Conservation (phyloP, 2,888 invertebrate genomes). For the Drosophila quinaria region DNA sequence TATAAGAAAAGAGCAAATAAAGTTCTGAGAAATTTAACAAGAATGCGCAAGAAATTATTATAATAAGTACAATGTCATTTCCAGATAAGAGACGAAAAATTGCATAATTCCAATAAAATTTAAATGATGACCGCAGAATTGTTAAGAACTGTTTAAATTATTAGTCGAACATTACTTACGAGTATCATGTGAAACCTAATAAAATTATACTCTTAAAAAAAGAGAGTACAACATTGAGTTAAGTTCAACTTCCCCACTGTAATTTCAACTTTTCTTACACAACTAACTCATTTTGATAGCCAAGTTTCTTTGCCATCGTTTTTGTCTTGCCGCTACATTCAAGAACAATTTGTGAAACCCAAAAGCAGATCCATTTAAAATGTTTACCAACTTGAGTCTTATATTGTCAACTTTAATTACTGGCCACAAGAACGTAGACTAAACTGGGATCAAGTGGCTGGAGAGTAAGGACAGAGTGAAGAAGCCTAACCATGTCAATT, state of each 20-base stretch:
- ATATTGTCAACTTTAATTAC: constrained; percentile 76
- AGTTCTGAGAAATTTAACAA: background rate
- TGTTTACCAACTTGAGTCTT: constrained; percentile 39
- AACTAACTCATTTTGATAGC: constrained; percentile 8
- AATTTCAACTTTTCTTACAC: constrained; percentile 1
- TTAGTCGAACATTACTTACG: no score
- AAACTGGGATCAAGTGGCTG: constrained; percentile 17
- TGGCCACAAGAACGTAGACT: constrained; percentile 53
- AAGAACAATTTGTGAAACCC: constrained; percentile 14
- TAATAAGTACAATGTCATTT: no score
- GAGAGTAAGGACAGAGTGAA: constrained; percentile 8
- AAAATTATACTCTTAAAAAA: background rate
- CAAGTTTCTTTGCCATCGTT: constrained; percentile 10
- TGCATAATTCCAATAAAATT: background rate
- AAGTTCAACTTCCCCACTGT: constrained; percentile 3
- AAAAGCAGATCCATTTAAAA: constrained; percentile 46
- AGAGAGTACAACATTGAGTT: background rate
- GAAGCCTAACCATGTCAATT: constrained; percentile 74
- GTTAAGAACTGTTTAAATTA: background rate
- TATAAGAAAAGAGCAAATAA: background rate
- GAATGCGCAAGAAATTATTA: background rate
- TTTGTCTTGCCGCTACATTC: constrained; percentile 20
- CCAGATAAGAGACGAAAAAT: background rate
- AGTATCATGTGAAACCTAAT: no score
- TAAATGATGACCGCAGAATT: background rate